A percentile compares a stretch with the other conserved stretches of the same genome.
phyloP scores from a whole-genome alignment of 2,113 vertebrate genomes.

The Epinephelus lanceolatus region DNA sequence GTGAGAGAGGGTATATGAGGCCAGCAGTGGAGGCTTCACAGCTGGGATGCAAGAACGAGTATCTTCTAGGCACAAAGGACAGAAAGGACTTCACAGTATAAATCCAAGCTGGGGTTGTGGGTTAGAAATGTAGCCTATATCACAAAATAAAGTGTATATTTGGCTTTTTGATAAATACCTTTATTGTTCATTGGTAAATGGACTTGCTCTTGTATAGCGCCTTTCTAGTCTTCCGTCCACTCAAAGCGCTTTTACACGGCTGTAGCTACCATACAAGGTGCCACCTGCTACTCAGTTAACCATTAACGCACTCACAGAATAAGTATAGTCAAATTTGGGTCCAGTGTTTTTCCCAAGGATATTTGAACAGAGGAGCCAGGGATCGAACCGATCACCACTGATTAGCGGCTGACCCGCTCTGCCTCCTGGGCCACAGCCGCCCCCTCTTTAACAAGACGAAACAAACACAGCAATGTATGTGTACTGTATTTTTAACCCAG shows the following conservation, averaged over 20 bases:
- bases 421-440: too few relatives aligned
- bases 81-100: background rate
- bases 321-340: too few relatives aligned
- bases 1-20: background rate
- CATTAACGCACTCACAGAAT: too few relatives aligned
- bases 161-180: background rate
- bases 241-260: too few relatives aligned
- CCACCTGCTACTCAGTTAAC: too few relatives aligned
- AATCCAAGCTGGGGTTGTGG: background rate
- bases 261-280: too few relatives aligned
- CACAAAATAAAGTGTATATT: background rate
- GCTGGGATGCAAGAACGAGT: conserved; percentile 1
- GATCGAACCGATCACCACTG: too few relatives aligned
- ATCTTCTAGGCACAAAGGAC: background rate
- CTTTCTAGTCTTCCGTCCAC: too few relatives aligned
- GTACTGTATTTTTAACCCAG: conserved; percentile 33
- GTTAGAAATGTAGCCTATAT: background rate
- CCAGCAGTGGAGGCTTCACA: background rate
- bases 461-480: background rate
- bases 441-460: conserved; percentile 6
- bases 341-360: too few relatives aligned
- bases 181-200: background rate
- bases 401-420: too few relatives aligned
- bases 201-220: too few relatives aligned
- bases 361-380: too few relatives aligned